Conservation (phyloP, 2,797 vertebrate genomes). For the Liparis tanakae region DNA sequence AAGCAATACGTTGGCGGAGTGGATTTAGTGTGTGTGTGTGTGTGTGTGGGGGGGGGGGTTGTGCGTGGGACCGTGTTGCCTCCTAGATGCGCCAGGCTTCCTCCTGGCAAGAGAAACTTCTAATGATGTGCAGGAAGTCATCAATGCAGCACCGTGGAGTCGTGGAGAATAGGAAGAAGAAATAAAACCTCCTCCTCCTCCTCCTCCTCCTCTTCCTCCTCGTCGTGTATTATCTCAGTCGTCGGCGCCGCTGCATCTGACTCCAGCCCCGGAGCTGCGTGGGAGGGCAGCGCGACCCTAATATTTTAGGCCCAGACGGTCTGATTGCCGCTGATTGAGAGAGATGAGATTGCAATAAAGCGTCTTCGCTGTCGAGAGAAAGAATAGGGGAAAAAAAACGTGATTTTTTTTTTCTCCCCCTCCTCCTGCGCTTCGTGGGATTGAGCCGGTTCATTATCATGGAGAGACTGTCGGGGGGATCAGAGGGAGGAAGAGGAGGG, state of each 20-base stretch:
- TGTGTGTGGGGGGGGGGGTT: slow-evolving; percentile 24
- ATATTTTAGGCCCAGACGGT: slow-evolving; percentile 42
- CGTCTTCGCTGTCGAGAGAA: slow-evolving; percentile 11
- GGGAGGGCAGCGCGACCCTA: slow-evolving; percentile 50
- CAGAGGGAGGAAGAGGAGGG: slow-evolving; percentile 57
- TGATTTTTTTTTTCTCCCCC: slow-evolving; percentile 61
- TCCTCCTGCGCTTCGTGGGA: slow-evolving; percentile 61
- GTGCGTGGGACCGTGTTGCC: slow-evolving; percentile 45
- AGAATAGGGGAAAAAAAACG: background rate
- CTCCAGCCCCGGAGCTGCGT: slow-evolving; percentile 30
- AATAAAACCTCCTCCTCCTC: slow-evolving; percentile 1
- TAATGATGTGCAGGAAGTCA: slow-evolving; percentile 57
- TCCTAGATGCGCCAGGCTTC: slow-evolving; percentile 33
- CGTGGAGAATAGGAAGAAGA: slow-evolving; percentile 18
- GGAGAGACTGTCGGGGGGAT: slow-evolving; percentile 70
- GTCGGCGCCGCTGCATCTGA: slow-evolving; percentile 40
- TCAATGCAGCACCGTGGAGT: slow-evolving; percentile 27
- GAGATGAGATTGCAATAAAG: slow-evolving; percentile 71
- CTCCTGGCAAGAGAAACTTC: slow-evolving; percentile 41
- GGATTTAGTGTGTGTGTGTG: slow-evolving; percentile 18
- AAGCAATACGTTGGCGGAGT: slow-evolving; percentile 25
- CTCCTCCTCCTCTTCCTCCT: slow-evolving; percentile 10
- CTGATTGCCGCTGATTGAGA: slow-evolving; percentile 79
- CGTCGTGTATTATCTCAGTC: slow-evolving; percentile 37
- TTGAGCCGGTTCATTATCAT: slow-evolving; percentile 78